A percentile compares a stretch with the other conserved stretches of the same genome.
These are phyloP conservation scores for Drosophila orosa DNA, from an alignment of 1,140 invertebrate species.

Conservation along the genomic window DNA sequence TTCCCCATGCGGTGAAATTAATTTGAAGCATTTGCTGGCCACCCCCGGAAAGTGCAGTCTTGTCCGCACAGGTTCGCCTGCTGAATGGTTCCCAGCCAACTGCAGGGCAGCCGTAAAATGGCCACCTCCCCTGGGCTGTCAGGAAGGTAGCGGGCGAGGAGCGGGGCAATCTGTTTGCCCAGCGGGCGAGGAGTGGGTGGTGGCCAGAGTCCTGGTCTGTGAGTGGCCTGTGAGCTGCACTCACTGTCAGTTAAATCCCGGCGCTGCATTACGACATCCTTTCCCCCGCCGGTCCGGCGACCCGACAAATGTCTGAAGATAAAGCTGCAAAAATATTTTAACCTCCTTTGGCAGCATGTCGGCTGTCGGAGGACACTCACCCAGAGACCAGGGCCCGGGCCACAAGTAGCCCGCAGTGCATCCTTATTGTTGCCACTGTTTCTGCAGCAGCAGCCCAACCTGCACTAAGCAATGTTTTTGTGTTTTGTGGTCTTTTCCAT, in stretches of 20 bases:
- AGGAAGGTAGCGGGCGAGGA: constrained; percentile 14
- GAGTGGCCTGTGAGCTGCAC: constrained; percentile 55
- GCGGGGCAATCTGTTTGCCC: constrained; percentile 71
- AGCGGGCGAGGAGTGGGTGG: constrained; percentile 29
- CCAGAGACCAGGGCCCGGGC: constrained; percentile 6
- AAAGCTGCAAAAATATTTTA: constrained; percentile 83
- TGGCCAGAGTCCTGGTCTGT: neutral
- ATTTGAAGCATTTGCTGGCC: constrained; percentile 72
- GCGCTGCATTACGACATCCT: constrained; percentile 72
- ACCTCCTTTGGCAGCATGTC: constrained; percentile 80
- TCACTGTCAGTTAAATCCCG: constrained; percentile 80
- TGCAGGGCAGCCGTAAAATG: constrained; percentile 72
- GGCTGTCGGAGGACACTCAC: constrained; percentile 35
- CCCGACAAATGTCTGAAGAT: constrained; percentile 75
- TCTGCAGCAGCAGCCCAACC: constrained; percentile 38
- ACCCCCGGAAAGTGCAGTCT: constrained; percentile 38
- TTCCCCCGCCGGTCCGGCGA: neutral
- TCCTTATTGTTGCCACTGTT: constrained; percentile 34
- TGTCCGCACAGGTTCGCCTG: constrained; percentile 39
- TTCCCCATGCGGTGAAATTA: constrained; percentile 76
- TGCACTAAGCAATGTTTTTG: constrained; percentile 73
- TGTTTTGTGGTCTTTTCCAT: constrained; percentile 58
- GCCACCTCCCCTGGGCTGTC: constrained; percentile 67
- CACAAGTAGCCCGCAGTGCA: constrained; percentile 25
- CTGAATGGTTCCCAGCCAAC: constrained; percentile 66